Base-by-base conservation (phyloP, 2,888 invertebrate species). In the Nemurella pictetii region DNA sequence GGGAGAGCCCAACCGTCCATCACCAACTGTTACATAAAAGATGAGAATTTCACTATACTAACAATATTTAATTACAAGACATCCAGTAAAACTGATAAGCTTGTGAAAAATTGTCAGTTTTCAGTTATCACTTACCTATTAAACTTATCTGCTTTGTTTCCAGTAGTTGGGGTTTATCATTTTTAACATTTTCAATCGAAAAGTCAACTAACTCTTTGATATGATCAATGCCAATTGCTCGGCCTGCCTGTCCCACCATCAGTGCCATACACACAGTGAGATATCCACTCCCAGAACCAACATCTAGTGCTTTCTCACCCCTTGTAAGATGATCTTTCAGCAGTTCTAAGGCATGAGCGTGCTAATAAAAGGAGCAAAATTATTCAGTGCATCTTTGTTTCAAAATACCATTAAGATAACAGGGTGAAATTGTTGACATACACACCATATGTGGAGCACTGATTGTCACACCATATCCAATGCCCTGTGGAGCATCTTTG, bases 381-480 rank as follows among this genome's bases (percentile, higher is more conserved):
- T 25, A 83, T 29, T 27, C 35, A 32, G 2, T 80, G 29, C n/a
- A 32, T 15, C 36, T 36, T 7, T 36, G 7, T 36, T 15, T 36
- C 36, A 36, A 7, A 36, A 85, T 84, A 84, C 32, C 85, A 84
- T 28, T 82, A 26, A 80, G 32, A 4, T n/a, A 26, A 80, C 80
- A 26, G 28, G 32, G 30, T 25, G 36, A 83, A 83, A 72, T 82
- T 82, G 20, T 26, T 27, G 35, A 9, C 25, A 81, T 80, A 28
- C 88, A 89, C 91, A 97, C 97, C 98, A 99, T 99, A 90, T 98
- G 98, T 15, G 98, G 98, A 55, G 98, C 98, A 91, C 97, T 97
- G 86, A 99, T 98, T 0, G 98, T 99, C 4, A 98, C 99, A 30
- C 96, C 96, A 90, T 94, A 98, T 80, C 99, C 99, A 89, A 99